phyloP scores from a whole-genome alignment of 2,888 invertebrate genomes.

The Incurvaria masculella region DNA sequence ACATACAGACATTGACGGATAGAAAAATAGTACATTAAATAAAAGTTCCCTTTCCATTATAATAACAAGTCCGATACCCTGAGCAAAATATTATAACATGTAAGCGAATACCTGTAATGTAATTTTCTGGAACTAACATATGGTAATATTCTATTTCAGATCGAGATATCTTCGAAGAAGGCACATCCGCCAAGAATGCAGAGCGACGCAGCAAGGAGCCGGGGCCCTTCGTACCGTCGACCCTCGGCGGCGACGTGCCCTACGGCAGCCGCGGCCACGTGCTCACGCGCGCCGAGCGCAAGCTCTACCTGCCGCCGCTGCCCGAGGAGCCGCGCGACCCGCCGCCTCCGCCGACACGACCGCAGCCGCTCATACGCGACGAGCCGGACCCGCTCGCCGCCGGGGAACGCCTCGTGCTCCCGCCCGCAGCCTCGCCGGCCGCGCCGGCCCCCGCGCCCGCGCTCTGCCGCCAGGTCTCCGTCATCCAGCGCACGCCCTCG shows the following conservation, averaged over 20 bases:
- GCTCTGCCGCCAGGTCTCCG: conserved; percentile 70
- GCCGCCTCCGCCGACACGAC: too few relatives aligned
- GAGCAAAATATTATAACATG: too few relatives aligned
- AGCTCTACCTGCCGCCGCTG: conserved; percentile 67
- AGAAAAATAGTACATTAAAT: too few relatives aligned
- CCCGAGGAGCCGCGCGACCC: conserved; percentile 53
- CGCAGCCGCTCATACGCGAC: conserved; percentile 53
- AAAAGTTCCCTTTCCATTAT: too few relatives aligned
- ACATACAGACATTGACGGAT: too few relatives aligned
- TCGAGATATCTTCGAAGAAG: conserved; percentile 52
- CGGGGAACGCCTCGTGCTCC: conserved; percentile 59
- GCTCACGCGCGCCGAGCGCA: conserved; percentile 77
- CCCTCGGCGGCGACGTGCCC: conserved; percentile 76
- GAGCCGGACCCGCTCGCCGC: conserved; percentile 65
- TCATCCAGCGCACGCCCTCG: conserved; percentile 77
- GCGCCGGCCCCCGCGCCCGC: conserved; percentile 59
- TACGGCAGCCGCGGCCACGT: conserved; percentile 79
- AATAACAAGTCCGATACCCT: too few relatives aligned
- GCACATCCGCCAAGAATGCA: conserved; percentile 27
- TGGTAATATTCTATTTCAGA: conserved; percentile 37
- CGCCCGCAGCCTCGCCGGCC: conserved; percentile 45
- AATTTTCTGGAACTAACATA: background rate
- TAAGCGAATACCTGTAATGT: too few relatives aligned
- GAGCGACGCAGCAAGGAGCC: conserved; percentile 48
- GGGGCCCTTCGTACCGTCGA: conserved; percentile 72